phyloP scores from a whole-genome alignment of 1,140 invertebrate species.

The Amphibalanus amphitrite region DNA sequence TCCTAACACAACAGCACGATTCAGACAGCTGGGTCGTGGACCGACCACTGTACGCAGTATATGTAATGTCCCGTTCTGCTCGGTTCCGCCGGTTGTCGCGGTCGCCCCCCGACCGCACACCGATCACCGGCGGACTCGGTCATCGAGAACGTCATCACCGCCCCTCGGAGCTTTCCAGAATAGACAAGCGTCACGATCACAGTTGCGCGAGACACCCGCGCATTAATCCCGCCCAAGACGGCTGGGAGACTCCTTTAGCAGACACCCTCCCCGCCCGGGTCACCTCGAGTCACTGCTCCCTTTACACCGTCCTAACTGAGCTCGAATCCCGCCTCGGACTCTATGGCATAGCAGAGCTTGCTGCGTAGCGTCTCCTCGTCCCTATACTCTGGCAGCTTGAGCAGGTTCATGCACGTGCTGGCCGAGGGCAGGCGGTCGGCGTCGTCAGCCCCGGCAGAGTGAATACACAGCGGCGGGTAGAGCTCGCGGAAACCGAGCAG shows the following conservation, averaged over 20 bases:
- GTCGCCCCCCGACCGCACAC: background rate
- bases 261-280: too few species aligned
- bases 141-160: background rate
- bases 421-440: conserved; percentile 69
- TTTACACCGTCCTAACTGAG: conserved; percentile 48
- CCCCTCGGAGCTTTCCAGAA: background rate
- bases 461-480: conserved; percentile 85
- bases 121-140: background rate
- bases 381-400: conserved; percentile 83
- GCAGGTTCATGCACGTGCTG: conserved; percentile 92
- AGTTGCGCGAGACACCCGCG: background rate
- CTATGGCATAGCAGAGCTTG: conserved; percentile 83
- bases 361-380: conserved; percentile 55
- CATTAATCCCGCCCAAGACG: too few species aligned
- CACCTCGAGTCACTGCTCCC: too few species aligned
- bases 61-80: too few species aligned
- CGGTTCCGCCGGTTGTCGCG: background rate
- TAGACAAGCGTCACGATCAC: background rate
- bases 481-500: conserved; percentile 77
- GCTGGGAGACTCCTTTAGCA: too few species aligned
- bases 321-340: conserved; percentile 89
- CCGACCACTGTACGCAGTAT: too few species aligned
- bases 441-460: conserved; percentile 53
- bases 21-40: too few species aligned
- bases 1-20: background rate